A percentile compares a stretch with the other conserved stretches of the same genome.
Conservation (phyloP, 2,113 vertebrate species). For the Mohoua ochrocephala region DNA sequence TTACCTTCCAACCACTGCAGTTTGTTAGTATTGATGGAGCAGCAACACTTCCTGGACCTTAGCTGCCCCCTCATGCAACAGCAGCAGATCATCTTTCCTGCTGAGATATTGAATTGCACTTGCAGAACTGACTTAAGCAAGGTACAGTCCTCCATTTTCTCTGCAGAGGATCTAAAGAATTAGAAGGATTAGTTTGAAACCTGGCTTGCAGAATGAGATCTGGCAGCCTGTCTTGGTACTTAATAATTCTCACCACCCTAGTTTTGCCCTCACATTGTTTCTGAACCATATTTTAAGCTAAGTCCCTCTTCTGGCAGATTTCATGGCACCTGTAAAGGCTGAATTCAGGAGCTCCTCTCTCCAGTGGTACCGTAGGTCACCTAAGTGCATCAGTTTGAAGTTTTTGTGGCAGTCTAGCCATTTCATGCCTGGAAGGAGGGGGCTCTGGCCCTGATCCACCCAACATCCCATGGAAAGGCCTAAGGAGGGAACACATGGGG, state of each 20-base stretch:
- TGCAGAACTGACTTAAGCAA: neutral
- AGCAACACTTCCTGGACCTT: neutral
- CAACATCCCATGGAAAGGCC: neutral
- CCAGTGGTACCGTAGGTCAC: fast-evolving
- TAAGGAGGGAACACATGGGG: neutral
- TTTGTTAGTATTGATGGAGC: neutral
- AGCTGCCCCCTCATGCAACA: neutral
- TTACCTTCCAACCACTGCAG: neutral
- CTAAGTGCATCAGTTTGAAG: neutral
- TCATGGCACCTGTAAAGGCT: neutral
- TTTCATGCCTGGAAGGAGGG: neutral
- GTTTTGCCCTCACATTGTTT: neutral
- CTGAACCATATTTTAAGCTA: neutral
- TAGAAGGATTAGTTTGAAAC: neutral
- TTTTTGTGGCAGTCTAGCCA: neutral
- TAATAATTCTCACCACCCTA: neutral
- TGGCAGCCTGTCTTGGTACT: neutral
- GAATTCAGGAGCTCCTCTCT: neutral
- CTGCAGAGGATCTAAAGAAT: neutral
- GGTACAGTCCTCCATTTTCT: neutral
- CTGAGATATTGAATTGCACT: neutral
- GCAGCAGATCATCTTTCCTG: neutral
- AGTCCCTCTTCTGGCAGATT: neutral
- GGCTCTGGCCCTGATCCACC: neutral
- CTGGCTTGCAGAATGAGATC: neutral